Base-by-base conservation (phyloP, 2,888 invertebrate genomes). In the Drosophila longiperda region DNA sequence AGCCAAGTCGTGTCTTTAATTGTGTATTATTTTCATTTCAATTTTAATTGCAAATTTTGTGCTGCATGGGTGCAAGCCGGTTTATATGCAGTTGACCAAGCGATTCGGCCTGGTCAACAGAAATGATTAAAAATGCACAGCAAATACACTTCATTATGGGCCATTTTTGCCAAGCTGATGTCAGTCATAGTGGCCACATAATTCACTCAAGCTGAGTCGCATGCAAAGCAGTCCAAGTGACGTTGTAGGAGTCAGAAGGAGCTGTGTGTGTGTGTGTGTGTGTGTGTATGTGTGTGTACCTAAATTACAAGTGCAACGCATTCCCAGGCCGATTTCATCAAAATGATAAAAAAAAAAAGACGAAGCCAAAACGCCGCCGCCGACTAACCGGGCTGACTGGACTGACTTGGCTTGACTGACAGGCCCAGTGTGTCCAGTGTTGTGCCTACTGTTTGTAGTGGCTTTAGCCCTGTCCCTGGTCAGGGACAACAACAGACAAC, bases 261-360 rank as follows among this genome's bases (percentile, higher is more conserved):
- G 33, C 0, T 34, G 54, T 11, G n/a, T 23, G 36, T 69, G 76
- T 45, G 3, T 15, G 78, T 73, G 73, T 38, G 8, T 38, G 67
- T 75, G 69, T 38, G 8, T 17, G 69, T 75, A 68, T 38, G 17
- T 38, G 77, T 75, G 76, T 38, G 77, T 73, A 73, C 66, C 79
- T 70, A 82, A 70, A 86, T 86, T 80, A 90, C 85, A 86, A 86
- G 85, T 86, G 85, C 85, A 90, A 86, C 90, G 90, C 90, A 90
- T 86, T 86, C 85, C 90, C 85, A 90, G 75, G 83, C 84, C 85
- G 85, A 86, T 86, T 86, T 86, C 85, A 86, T 86, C 90, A 86
- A 90, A 86, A 90, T 86, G 85, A 86, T 86, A 86, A 86, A 88
- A 71, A 71, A 90, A 26, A 26, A 26, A 26, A 23, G 73, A 87